Evolutionary conservation across 2,113 vertebrate species (phyloP), one percentile per base, ranked within the genome.

Genomic region (Clarias macrocephalus): DNA sequence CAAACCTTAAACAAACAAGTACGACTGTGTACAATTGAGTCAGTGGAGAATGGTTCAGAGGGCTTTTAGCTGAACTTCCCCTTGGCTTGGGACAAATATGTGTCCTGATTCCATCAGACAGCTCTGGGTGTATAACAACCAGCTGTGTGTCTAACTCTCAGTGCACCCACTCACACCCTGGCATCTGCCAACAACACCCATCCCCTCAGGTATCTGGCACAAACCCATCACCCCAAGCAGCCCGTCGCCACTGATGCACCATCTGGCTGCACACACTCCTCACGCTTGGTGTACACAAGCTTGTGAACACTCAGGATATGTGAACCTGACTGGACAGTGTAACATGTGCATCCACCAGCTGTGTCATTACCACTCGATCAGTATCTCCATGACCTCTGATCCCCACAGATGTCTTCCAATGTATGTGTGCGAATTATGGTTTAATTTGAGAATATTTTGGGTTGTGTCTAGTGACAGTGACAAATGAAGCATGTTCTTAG

Each of bases 351-450:
- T 70, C 85, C 88, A 92, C 89, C 93, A 95, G 94, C 92, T 95
- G 94, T 90, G 91, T 91, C 92, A 92, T 91, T 92, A 90, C 92
- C 86, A 57, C 91, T 89, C 89, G 82, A 77, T 66, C 84, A 87
- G 91, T 83, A 89, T 92, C 37, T 88, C 83, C 88, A n/a, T 91
- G 92, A 89, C 79, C 86, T 88, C 37, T 89, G 86, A 94, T 92
- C 94, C 84, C 90, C 88, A 91, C 94, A 95, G 93, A 93, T 95
- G 94, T 92, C 92, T 90, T 86, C 88, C 57, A 33, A 56, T 28
- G 54, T 75, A 13, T 3, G 16, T 73, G 79, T 77, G 68, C 33
- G 28, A 21, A 2, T 19, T 70, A n/a, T 70, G 28, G 62, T 80
- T 54, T 80, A 66, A 80, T 56, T 66, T 56, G 18, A 81, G 5